Percentiles rank a stretch among this genome's conserved stretches.
phyloP scores from a whole-genome alignment of 2,888 invertebrate species.

The Geophilus truncorum region DNA sequence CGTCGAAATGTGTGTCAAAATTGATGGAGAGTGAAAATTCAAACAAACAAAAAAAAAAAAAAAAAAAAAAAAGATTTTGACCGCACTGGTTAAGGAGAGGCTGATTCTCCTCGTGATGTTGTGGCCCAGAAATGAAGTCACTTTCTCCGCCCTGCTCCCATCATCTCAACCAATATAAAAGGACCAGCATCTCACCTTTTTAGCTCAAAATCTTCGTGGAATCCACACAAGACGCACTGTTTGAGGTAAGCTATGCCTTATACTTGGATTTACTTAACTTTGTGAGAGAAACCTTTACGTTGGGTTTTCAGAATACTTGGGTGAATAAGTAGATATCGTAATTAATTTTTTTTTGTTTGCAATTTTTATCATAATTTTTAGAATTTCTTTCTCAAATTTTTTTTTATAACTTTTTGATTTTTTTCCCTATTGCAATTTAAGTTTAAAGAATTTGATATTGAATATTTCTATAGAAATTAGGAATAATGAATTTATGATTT shows the following conservation, averaged over 20 bases:
- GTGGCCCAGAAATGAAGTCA: conserved; percentile 27
- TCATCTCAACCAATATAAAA: not conserved
- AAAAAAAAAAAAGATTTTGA: not conserved
- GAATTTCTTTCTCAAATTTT: too few species aligned
- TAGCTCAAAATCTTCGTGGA: not conserved
- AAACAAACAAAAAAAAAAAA: not conserved
- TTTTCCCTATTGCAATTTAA: too few species aligned
- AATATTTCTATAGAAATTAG: too few species aligned
- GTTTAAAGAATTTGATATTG: too few species aligned
- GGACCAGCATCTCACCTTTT: not conserved
- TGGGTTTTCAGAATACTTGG: too few species aligned
- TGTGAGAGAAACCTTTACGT: too few species aligned
- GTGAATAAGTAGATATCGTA: too few species aligned
- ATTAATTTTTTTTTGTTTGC: too few species aligned
- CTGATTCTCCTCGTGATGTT: conserved; percentile 8
- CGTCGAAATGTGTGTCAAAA: conserved; percentile 14
- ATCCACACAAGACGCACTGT: not conserved
- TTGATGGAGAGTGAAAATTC: conserved; percentile 2
- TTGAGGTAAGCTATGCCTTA: not conserved
- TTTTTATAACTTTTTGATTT: too few species aligned
- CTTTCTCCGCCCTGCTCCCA: conserved; percentile 30
- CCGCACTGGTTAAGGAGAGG: conserved; percentile 5
- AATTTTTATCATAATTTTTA: not conserved
- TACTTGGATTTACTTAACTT: not conserved
- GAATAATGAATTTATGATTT: not conserved